phyloP scores from a whole-genome alignment of 2,797 vertebrate genomes.

The Gymnothorax reevesii region DNA sequence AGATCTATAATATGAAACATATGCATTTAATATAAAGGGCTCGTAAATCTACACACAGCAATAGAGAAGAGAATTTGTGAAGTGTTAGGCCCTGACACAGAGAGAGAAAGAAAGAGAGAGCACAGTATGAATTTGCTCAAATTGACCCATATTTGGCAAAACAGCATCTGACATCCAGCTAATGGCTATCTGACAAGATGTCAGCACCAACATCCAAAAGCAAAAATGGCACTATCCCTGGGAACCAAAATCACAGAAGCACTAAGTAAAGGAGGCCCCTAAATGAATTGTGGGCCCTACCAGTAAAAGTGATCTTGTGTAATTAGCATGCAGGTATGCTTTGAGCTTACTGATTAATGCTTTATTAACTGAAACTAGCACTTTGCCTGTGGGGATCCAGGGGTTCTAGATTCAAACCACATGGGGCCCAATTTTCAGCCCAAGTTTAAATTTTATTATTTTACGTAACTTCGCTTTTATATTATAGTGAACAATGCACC shows the following conservation, averaged over 20 bases:
- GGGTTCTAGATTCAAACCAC: too few relatives aligned
- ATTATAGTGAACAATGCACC: too few relatives aligned
- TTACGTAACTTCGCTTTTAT: too few relatives aligned
- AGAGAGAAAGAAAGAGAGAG: background rate
- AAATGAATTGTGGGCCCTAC: background rate
- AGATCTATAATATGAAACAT: background rate
- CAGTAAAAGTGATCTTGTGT: background rate
- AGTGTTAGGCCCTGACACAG: background rate
- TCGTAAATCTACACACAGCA: background rate
- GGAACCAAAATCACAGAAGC: background rate
- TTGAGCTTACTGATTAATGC: slow-evolving; percentile 30
- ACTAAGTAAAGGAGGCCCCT: background rate
- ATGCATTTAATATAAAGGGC: too few relatives aligned
- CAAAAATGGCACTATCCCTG: background rate
- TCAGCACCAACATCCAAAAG: background rate
- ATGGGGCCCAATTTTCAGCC: too few relatives aligned
- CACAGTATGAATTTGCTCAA: background rate
- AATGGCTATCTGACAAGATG: background rate
- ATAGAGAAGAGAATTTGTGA: slow-evolving; percentile 22
- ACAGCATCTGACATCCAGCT: slow-evolving; percentile 11
- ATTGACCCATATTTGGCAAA: slow-evolving; percentile 5
- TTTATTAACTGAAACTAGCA: slow-evolving; percentile 30
- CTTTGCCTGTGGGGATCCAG: too few relatives aligned
- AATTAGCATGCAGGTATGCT: slow-evolving; percentile 7
- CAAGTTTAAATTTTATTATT: too few relatives aligned